phyloP scores from a whole-genome alignment of 1,140 invertebrate genomes.

The Caenorhabditis remanei region DNA sequence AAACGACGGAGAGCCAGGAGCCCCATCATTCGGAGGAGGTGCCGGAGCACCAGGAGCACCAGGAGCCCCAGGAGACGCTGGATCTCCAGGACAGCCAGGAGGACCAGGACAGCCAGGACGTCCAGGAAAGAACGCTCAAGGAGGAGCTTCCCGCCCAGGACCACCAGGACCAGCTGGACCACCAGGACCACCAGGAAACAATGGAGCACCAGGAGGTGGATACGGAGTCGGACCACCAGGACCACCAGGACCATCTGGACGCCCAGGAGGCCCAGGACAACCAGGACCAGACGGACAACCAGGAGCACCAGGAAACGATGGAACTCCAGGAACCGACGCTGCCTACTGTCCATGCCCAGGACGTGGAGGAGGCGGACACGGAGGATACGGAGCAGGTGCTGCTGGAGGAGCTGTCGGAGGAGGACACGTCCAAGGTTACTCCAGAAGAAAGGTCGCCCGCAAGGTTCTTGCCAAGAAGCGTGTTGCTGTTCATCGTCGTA shows the following conservation, averaged over 20 bases:
- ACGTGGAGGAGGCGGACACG: conserved; percentile 27
- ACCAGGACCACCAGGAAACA: conserved; percentile 60
- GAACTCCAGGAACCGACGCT: conserved; percentile 49
- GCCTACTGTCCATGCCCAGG: conserved; percentile 57
- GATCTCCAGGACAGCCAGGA: conserved; percentile 59
- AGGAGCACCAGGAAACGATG: conserved; percentile 48
- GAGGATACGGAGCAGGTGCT: background rate
- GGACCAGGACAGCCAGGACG: conserved; percentile 54
- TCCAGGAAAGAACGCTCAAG: conserved; percentile 46
- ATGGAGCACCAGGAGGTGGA: conserved; percentile 37
- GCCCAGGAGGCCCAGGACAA: conserved; percentile 44
- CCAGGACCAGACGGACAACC: conserved; percentile 53
- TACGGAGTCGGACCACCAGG: conserved; percentile 45
- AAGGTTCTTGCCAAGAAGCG: conserved; percentile 40
- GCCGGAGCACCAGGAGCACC: conserved; percentile 55
- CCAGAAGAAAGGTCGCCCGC: conserved; percentile 34
- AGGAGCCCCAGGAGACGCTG: conserved; percentile 58
- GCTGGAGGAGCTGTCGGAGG: background rate
- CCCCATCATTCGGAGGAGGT: conserved; percentile 8
- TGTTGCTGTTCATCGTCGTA: conserved; percentile 36
- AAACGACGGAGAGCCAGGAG: conserved; percentile 55
- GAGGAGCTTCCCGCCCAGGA: conserved; percentile 35
- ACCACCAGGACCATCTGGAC: conserved; percentile 48
- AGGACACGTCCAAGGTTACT: conserved; percentile 1
- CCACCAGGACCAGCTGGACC: conserved; percentile 58